Conservation (phyloP, 1,140 invertebrate species). For the Argopecten irradians region DNA sequence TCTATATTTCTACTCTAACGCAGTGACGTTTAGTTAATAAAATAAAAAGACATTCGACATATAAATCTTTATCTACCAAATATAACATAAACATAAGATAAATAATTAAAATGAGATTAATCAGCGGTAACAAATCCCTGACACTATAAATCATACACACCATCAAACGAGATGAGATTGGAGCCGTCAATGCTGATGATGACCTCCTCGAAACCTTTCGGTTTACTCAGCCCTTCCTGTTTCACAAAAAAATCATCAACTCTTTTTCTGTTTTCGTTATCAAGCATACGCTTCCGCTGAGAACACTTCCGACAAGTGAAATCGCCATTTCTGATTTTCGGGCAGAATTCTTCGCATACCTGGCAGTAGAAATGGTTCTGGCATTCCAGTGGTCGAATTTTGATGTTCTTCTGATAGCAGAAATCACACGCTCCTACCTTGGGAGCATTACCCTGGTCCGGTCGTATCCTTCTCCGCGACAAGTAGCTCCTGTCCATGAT, state of each 20-base stretch:
- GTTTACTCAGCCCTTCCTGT: not conserved
- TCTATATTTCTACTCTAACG: not conserved
- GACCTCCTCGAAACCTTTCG: slow-evolving; percentile 1
- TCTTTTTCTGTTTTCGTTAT: slow-evolving; percentile 24
- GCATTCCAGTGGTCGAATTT: slow-evolving; percentile 35
- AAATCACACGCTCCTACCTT: slow-evolving; percentile 44
- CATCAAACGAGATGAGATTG: slow-evolving; percentile 34
- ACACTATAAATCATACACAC: not conserved
- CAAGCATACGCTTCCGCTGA: not conserved
- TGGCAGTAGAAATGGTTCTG: slow-evolving; percentile 43
- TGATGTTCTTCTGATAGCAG: slow-evolving; percentile 37
- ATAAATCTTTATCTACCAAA: no score
- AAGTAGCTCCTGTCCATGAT: slow-evolving; percentile 2
- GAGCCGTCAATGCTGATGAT: not conserved
- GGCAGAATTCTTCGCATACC: slow-evolving; percentile 41
- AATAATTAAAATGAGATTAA: not conserved
- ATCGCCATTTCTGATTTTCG: slow-evolving; percentile 43
- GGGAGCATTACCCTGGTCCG: not conserved
- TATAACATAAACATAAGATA: no score
- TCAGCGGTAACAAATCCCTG: not conserved
- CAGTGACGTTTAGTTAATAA: not conserved
- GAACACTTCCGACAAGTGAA: slow-evolving; percentile 35
- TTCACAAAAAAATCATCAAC: slow-evolving; percentile 31
- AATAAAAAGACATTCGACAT: not conserved
- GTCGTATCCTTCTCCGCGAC: not conserved